A percentile compares a stretch with the other conserved stretches of the same genome.
Evolutionary conservation across 1,140 invertebrate species (phyloP).

Genomic region (Pteromalus puparum): DNA sequence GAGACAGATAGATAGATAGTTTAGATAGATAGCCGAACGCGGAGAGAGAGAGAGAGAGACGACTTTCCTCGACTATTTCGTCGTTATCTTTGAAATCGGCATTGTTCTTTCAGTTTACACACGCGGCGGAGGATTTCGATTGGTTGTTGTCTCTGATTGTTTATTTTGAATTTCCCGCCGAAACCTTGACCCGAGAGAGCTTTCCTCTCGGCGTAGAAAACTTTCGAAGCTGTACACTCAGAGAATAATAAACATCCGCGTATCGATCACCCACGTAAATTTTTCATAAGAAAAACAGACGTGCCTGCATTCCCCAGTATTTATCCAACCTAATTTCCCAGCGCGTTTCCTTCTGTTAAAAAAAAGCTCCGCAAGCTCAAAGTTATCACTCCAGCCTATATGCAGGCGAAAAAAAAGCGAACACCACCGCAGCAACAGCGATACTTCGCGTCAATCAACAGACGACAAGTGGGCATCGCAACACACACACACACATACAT

Average conservation of each 20-base stretch:
- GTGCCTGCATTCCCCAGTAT: background rate
- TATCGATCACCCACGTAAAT: background rate
- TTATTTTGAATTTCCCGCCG: background rate
- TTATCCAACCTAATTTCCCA: background rate
- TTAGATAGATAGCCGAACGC: background rate
- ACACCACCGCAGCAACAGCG: background rate
- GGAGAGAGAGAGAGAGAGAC: background rate
- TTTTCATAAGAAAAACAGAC: background rate
- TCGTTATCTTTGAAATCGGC: background rate
- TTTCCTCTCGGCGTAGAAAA: background rate
- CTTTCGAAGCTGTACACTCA: background rate
- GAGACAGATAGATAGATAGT: constrained; percentile 1
- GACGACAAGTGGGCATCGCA: background rate
- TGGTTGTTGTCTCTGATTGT: background rate
- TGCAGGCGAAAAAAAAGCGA: background rate
- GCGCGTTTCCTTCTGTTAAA: background rate
- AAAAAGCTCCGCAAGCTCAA: too few species aligned
- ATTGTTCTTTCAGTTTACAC: background rate
- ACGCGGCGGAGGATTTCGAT: background rate
- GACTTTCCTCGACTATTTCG: background rate
- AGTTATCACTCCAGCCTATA: too few species aligned
- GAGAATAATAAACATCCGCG: background rate
- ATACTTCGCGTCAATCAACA: background rate
- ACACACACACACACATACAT: background rate
- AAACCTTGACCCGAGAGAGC: background rate